Base-by-base conservation (phyloP, 2,113 vertebrate species). In the Tyto alba region DNA sequence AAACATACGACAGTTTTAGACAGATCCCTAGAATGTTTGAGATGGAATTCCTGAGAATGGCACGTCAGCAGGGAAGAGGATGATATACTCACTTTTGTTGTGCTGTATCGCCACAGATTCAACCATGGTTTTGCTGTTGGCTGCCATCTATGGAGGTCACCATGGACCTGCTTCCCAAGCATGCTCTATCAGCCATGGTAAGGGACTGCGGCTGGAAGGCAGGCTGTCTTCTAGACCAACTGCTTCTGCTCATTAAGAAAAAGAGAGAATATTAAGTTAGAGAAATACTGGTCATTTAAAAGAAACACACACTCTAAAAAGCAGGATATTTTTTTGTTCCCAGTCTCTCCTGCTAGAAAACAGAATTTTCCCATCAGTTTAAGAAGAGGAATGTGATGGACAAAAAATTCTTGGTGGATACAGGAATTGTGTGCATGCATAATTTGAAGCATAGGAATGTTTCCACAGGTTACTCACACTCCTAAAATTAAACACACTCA, bases 171-270 rank as follows among this genome's bases (percentile, higher is more conserved):
- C 36, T 53, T 69, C 40, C 80, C 66, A 68, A 36, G 52, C n/a
- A 11, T 1, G 1, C 36, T 60, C 40, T 11, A 13, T 19, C 63
- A 81, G 59, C 60, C 41, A 7, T 0, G 0, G 38, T 7, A 11
- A 36, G 45, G 29, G 53, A 30, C 3, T 48, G 72, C 4, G 47
- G 69, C 64, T 87, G 60, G 64, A 56, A 48, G 63, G 76, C 34
- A 43, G 12, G 30, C 59, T 56, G 36, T 71, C 56, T 75, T 63
- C 73, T 40, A 71, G 60, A 59, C 36, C 86, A 57, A 10, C 20
- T 11, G 45, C 81, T 75, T 4, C 69, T 72, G 57, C 66, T 55
- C 19, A 7, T 7, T 56, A 52, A 72, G 53, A 73, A 63, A 82
- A 72, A 26, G 14, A 88, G 12, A 82, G 21, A 48, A 57, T 29